Conservation (phyloP, 2,113 vertebrate genomes). For the Chitala chitala region DNA sequence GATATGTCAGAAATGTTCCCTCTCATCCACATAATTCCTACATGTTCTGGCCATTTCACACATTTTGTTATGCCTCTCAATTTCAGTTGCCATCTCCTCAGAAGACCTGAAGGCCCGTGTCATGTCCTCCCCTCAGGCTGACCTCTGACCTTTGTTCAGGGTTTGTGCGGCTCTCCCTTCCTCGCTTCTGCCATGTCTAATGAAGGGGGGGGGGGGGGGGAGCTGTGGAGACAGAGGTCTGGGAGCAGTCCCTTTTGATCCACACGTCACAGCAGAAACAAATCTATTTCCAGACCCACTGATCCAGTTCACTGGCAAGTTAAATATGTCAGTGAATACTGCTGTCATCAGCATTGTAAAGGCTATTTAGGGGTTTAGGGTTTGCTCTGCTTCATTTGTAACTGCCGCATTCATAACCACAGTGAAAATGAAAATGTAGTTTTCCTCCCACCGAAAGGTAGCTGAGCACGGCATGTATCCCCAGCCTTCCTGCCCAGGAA, state of each 20-base stretch:
- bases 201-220: too few relatives aligned
- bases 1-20: too few relatives aligned
- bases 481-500: too few relatives aligned
- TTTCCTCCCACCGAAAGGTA: constrained; percentile 40
- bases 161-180: neutral
- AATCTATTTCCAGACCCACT: constrained; percentile 12
- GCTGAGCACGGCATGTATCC: constrained; percentile 38
- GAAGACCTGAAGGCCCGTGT: constrained; percentile 50
- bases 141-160: neutral
- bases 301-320: constrained; percentile 5
- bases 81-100: neutral
- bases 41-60: neutral
- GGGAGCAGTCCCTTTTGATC: constrained; percentile 12
- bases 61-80: neutral
- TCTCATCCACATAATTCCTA: too few relatives aligned
- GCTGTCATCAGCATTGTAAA: neutral
- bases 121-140: neutral
- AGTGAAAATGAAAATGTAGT: constrained; percentile 29
- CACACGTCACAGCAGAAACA: neutral
- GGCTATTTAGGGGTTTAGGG: neutral
- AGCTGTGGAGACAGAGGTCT: neutral
- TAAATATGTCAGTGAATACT: constrained; percentile 12
- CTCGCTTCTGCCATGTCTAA: neutral
- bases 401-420: neutral
- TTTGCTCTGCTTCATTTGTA: neutral